Percentiles rank a stretch among this genome's conserved stretches.
Conservation (phyloP, 2,797 vertebrate genomes). For the Siniperca scherzeri region DNA sequence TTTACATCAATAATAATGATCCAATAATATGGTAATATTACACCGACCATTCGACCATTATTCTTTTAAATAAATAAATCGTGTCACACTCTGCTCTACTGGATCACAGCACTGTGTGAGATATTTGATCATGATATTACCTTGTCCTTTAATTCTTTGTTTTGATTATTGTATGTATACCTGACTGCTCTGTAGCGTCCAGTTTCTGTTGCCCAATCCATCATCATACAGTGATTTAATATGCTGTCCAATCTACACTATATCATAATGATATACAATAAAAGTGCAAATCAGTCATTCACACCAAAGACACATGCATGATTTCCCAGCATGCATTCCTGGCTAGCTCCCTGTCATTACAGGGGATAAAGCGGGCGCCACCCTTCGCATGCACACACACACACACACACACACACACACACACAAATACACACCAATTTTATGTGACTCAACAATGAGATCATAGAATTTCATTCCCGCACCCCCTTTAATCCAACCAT, state of each 20-base stretch:
- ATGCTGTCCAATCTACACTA: neutral
- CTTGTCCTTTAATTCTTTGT: neutral
- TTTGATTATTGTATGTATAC: neutral
- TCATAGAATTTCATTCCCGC: conserved; percentile 80
- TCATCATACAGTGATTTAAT: neutral
- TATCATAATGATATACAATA: conserved; percentile 18
- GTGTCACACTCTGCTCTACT: neutral
- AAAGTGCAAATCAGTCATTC: conserved; percentile 26
- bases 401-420: conserved; percentile 17
- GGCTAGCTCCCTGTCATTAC: conserved; percentile 61
- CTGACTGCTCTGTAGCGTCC: conserved; percentile 1
- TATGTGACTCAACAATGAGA: conserved; percentile 81
- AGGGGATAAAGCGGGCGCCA: conserved; percentile 60
- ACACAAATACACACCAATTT: conserved; percentile 41
- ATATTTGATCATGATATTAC: neutral
- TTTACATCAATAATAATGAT: no score
- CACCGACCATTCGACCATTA: no score
- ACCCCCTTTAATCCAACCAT: conserved; percentile 74
- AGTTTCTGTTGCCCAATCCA: neutral
- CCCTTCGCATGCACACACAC: conserved; percentile 27
- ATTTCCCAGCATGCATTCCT: conserved; percentile 61
- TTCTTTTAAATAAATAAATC: no score
- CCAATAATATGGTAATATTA: no score
- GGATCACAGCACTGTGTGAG: neutral
- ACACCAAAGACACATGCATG: conserved; percentile 24